Percentiles rank a stretch among this genome's conserved stretches.
These are phyloP conservation scores for Charaxes varanes DNA, from an alignment of 1,140 invertebrate species.

Conservation along the genomic window DNA sequence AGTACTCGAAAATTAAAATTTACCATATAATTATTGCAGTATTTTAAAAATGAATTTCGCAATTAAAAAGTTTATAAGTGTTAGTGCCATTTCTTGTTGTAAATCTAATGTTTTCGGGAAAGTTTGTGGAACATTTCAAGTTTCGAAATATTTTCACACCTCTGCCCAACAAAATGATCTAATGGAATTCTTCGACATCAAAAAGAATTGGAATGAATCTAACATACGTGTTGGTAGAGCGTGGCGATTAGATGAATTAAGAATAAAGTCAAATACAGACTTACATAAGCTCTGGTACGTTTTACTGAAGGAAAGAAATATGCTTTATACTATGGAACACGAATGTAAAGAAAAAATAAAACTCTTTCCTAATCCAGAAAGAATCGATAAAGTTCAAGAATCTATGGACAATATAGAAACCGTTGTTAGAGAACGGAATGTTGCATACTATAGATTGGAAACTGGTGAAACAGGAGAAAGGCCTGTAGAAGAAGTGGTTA, in stretches of 20 bases:
- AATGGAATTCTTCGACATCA: constrained; percentile 95
- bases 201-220: constrained; percentile 88
- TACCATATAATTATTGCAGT: too few species aligned
- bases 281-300: constrained; percentile 99
- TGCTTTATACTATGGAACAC: constrained; percentile 97
- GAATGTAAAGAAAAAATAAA: constrained; percentile 80
- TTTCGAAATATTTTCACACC: constrained; percentile 54
- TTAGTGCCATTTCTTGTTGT: constrained; percentile 4
- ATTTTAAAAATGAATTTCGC: constrained; percentile 19
- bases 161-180: constrained; percentile 68
- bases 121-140: constrained; percentile 16
- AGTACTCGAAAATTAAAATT: too few species aligned
- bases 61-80: constrained; percentile 12
- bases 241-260: constrained; percentile 93
- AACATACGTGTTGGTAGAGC: constrained; percentile 89
- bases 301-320: constrained; percentile 96
- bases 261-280: constrained; percentile 96
- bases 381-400: constrained; percentile 95
- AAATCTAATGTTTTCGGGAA: constrained; percentile 7
- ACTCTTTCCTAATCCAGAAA: constrained; percentile 95
- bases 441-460: constrained; percentile 92
- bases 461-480: constrained; percentile 89
- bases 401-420: constrained; percentile 96
- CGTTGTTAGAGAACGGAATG: constrained; percentile 94
- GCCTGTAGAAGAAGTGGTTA: constrained; percentile 75